Evolutionary conservation across 1,140 invertebrate genomes (phyloP), one percentile per base, ranked within the genome.

Genomic region (Bombus waltoni): DNA sequence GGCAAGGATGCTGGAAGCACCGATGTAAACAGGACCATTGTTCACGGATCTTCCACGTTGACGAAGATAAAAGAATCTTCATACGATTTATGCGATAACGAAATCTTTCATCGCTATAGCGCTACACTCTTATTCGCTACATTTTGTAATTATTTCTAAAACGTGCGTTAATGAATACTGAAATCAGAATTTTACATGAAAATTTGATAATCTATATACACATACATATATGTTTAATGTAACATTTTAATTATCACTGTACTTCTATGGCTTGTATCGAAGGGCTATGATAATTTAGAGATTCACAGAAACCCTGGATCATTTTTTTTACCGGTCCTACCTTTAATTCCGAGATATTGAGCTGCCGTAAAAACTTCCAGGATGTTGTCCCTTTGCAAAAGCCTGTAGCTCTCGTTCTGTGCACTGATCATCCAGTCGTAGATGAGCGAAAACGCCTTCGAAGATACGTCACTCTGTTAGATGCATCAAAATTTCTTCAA

Each of bases 381-480:
- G 75, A 97, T 96, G 89, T 97, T 96, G 73, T 97, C 95, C 81
- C 97, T 95, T 75, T 95, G 96, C 4, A 97, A 91, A 3, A 96
- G 91, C 66, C 96, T 96, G 84, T 96, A 96, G 74, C 96, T 96
- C 28, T 97, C 96, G 40, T 92, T 94, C 8, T 94, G 95, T 25
- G 96, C 94, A 71, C 95, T 96, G 86, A 97, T 96, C 97, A 97
- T 97, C 97, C 97, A 98, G 82, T 97, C 96, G 92, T 97, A 98
- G 86, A 97, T 96, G 65, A 96, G 96, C 32, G 96, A 95, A 91
- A 97, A 97, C 2, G 97, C 96, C 88, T 94, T 93, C 3, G 96
- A 95, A 22, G 96, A 96, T 3, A 97, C 95, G 77, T 91, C 95
- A 83, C 92, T 94, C 96, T 96, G 90, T 93, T 91, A 75, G 28